phyloP scores from a whole-genome alignment of 1,140 invertebrate species.

The Drosophila nannoptera region DNA sequence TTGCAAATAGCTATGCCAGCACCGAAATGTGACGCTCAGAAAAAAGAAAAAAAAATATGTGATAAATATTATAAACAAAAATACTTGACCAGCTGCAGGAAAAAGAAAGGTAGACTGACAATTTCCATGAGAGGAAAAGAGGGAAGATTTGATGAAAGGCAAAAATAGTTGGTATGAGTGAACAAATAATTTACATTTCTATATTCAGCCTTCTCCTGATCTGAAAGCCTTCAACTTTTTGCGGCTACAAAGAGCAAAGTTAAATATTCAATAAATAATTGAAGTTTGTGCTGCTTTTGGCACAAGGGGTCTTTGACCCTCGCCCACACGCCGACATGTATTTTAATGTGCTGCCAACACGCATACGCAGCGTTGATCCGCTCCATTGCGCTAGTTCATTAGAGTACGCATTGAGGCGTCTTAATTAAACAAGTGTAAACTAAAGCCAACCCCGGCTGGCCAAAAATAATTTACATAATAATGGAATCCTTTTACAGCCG shows the following conservation, averaged over 20 bases:
- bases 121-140: no score
- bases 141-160: no score
- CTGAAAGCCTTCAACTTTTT: conserved; percentile 27
- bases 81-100: conserved; percentile 12
- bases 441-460: conserved; percentile 31
- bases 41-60: conserved; percentile 1
- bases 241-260: conserved; percentile 38
- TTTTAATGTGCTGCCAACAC: conserved; percentile 35
- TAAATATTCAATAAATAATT: conserved; percentile 63
- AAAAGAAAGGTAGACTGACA: neutral
- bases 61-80: conserved; percentile 3
- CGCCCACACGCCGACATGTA: neutral
- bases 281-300: conserved; percentile 23
- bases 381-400: conserved; percentile 16
- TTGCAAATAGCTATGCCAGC: conserved; percentile 55
- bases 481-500: conserved; percentile 59
- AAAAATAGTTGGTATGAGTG: no score
- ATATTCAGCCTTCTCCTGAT: neutral
- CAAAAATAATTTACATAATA: conserved; percentile 68
- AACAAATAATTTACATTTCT: no score
- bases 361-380: conserved; percentile 27
- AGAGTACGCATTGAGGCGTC: conserved; percentile 27
- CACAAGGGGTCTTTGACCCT: conserved; percentile 1
- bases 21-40: neutral
- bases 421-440: conserved; percentile 56